Base-by-base conservation (phyloP, 2,888 invertebrate species). In the Phalera bucephala region DNA sequence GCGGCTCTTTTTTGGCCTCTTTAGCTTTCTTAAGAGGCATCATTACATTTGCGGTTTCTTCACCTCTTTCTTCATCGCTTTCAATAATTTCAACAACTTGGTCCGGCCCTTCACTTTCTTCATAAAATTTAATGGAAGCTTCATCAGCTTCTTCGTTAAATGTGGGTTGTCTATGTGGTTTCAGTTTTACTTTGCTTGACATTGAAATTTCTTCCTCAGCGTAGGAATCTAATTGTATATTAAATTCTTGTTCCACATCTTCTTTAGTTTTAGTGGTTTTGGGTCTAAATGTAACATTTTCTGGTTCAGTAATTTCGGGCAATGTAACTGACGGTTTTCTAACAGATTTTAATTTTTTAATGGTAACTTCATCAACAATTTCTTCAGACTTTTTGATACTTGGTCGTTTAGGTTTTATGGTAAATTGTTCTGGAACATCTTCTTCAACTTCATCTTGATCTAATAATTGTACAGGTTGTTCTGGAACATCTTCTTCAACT, bases 201-300 rank as follows among this genome's bases (percentile, higher is more conserved):
- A 96, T 94, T 5, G 95, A 95, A 54, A 96, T 94, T 82, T 96
- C 95, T 88, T 96, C 96, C 82, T 96, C 96, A 22, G 95, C 95
- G 71, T 96, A 96, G 0, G 95, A 94, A 78, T 96, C 95, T 43
- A 96, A 81, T 7, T 95, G 94, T 51, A 96, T 96, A 77, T 94
- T 96, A 72, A 96, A 96, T 81, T 96, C 96, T 84, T 96, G 96
- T 68, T 96, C 96, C 8, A 96, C 95, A 61, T 96, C 95, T 88
- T 96, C 96, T 76, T 95, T 95, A 0, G 94, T 95, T 85, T 94
- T 95, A 0, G 93, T 94, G 3, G 89, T 80, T 77, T 93, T 93
- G 7, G 95, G 95, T 58, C 94, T 92, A 79, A 96, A 96, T 22
- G 94, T 95, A 0, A 96, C 95, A 56, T 92, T 94, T 86, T 95